Conservation (phyloP, 2,888 invertebrate genomes). For the Xestobium rufovillosum region DNA sequence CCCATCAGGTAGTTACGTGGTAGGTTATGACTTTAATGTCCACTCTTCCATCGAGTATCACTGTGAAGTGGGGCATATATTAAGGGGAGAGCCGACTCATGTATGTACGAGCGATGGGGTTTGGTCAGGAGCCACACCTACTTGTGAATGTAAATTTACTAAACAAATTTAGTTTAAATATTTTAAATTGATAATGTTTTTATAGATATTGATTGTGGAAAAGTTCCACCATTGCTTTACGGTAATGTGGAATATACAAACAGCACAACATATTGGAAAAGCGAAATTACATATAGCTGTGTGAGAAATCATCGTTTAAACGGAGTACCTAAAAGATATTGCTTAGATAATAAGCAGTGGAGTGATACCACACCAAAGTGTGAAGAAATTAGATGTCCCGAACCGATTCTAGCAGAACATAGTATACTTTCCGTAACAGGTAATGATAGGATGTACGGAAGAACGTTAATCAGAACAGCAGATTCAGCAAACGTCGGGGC, state of each 20-base stretch:
- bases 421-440: constrained; percentile 84
- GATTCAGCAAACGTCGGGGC: constrained; percentile 58
- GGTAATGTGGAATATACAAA: constrained; percentile 71
- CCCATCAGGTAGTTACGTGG: constrained; percentile 77
- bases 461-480: constrained; percentile 70
- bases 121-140: constrained; percentile 76
- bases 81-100: constrained; percentile 64
- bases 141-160: constrained; percentile 78
- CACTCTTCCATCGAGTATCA: constrained; percentile 82
- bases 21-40: constrained; percentile 83
- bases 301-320: constrained; percentile 70
- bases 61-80: constrained; percentile 76
- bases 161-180: neutral
- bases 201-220: constrained; percentile 81
- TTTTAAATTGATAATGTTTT: constrained; percentile 18
- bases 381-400: constrained; percentile 85
- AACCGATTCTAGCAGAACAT: constrained; percentile 74
- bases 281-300: constrained; percentile 74
- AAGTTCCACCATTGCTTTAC: constrained; percentile 69
- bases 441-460: constrained; percentile 82
- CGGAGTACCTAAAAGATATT: constrained; percentile 64
- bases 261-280: constrained; percentile 72
- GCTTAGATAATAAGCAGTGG: constrained; percentile 72
- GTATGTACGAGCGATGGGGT: constrained; percentile 70
- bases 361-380: constrained; percentile 78